Percentiles rank a stretch among this genome's conserved stretches.
Evolutionary conservation across 2,888 invertebrate genomes (phyloP).

Genomic region (Globia sparganii): DNA sequence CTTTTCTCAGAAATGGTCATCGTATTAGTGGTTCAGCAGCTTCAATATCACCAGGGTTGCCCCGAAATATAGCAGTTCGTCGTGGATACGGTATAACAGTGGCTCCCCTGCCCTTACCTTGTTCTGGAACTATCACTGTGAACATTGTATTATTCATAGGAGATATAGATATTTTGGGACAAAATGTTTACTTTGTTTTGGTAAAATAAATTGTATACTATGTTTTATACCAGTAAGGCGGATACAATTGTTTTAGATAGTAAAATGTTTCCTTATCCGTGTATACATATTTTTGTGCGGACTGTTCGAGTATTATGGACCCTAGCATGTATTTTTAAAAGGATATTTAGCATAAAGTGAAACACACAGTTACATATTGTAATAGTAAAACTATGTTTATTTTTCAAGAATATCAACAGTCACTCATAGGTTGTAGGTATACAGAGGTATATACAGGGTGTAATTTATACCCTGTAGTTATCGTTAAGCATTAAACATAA

Average conservation of each 20-base stretch:
- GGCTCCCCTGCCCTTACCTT: no score
- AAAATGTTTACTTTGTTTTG: background rate
- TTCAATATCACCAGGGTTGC: background rate
- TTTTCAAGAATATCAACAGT: background rate
- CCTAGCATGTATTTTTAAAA: background rate
- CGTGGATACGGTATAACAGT: background rate
- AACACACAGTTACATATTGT: background rate
- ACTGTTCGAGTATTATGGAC: no score
- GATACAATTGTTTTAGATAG: background rate
- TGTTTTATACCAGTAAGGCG: background rate
- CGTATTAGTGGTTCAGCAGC: background rate
- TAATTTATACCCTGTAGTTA: no score
- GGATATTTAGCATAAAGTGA: background rate
- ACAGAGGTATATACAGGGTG: no score
- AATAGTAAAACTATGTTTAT: background rate
- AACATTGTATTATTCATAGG: background rate
- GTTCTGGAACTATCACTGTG: background rate
- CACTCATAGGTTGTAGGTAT: background rate
- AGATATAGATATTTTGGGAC: background rate
- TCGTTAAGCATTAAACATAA: no score
- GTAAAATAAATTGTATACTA: background rate
- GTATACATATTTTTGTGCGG: background rate
- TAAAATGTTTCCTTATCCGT: background rate
- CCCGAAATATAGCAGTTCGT: background rate
- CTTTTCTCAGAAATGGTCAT: background rate